phyloP scores from a whole-genome alignment of 2,888 invertebrate species.

The Tubulanus polymorphus region DNA sequence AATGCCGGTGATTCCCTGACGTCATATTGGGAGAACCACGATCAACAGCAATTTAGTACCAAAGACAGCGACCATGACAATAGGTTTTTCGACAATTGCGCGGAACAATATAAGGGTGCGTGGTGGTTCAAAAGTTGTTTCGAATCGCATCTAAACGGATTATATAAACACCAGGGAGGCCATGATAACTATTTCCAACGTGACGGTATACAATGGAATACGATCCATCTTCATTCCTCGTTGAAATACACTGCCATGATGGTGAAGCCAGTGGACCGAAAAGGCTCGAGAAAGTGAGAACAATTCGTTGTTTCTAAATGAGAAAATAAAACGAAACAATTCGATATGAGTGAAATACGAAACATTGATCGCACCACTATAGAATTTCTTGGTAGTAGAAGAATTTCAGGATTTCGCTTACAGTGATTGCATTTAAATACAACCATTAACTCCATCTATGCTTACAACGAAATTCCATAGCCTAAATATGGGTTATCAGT shows the following conservation, averaged over 20 bases:
- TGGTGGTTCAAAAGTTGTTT: conserved; percentile 53
- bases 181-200: conserved; percentile 47
- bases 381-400: no score
- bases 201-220: conserved; percentile 51
- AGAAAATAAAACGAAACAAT: no score
- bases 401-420: no score
- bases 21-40: conserved; percentile 68
- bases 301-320: no score
- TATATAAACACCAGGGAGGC: conserved; percentile 43
- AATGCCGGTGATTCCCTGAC: conserved; percentile 82
- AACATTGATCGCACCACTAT: no score
- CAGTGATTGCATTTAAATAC: no score
- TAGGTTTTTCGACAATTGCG: conserved; percentile 49
- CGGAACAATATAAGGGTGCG: conserved; percentile 43
- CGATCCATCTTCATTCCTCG: conserved; percentile 45
- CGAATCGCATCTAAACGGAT: conserved; percentile 49
- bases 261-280: no score
- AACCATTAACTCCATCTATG: no score
- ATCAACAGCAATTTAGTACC: conserved; percentile 87
- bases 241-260: conserved; percentile 45
- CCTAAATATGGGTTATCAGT: no score
- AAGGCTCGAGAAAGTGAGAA: no score
- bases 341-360: no score
- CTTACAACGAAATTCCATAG: no score
- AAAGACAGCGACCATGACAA: conserved; percentile 83